Evolutionary conservation across 1,140 invertebrate genomes (phyloP).

Genomic region (Gyrodactylus salaris): DNA sequence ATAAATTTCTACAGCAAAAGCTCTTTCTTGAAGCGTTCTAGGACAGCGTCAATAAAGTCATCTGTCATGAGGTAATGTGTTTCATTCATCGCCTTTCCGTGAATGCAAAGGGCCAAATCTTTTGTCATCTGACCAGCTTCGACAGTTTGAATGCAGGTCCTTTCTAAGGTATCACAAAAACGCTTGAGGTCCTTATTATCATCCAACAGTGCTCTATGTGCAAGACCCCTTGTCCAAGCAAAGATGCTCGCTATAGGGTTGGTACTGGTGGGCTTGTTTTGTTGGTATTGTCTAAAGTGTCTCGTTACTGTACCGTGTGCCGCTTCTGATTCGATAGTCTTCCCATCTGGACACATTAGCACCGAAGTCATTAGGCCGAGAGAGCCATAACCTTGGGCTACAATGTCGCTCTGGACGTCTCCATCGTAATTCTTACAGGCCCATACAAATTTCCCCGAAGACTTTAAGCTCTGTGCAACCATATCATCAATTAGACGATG

Average conservation of each 20-base stretch:
- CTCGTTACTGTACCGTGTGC: constrained; percentile 23
- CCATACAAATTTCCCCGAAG: constrained; percentile 90
- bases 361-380: constrained; percentile 22
- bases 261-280: constrained; percentile 20
- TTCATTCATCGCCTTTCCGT: constrained; percentile 30
- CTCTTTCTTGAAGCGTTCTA: constrained; percentile 11
- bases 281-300: constrained; percentile 33
- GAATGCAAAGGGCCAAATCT: constrained; percentile 85
- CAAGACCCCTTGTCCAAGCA: constrained; percentile 61
- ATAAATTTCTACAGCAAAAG: constrained; percentile 5
- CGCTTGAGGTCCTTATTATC: constrained; percentile 36
- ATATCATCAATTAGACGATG: constrained; percentile 97
- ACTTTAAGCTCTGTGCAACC: constrained; percentile 91
- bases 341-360: constrained; percentile 21
- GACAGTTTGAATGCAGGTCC: constrained; percentile 64
- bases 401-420: constrained; percentile 84
- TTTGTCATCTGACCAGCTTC: constrained; percentile 82
- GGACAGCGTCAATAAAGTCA: constrained; percentile 19
- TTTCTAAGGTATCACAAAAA: constrained; percentile 24
- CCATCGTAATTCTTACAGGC: constrained; percentile 98
- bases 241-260: constrained; percentile 51
- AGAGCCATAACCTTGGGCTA: constrained; percentile 45
- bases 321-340: constrained; percentile 21
- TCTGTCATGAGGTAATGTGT: constrained; percentile 19
- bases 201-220: constrained; percentile 69